These are phyloP conservation scores for Thereuonema tuberculata DNA, from an alignment of 1,140 invertebrate species.

Conservation along the genomic window DNA sequence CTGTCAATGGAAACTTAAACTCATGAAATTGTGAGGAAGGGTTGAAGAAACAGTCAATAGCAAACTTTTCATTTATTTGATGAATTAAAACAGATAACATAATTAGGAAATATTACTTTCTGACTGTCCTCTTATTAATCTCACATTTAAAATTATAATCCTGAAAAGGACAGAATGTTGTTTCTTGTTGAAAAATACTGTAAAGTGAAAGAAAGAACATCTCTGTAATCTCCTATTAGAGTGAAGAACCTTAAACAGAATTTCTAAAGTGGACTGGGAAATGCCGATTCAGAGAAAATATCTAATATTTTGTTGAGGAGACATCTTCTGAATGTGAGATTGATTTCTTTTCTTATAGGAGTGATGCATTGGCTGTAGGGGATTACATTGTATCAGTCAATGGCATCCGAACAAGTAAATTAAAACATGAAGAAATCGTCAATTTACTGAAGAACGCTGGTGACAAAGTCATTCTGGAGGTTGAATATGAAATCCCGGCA, in stretches of 20 bases:
- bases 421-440: constrained; percentile 63
- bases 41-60: no score
- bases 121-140: no score
- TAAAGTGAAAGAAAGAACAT: no score
- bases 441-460: constrained; percentile 57
- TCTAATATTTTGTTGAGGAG: constrained; percentile 5
- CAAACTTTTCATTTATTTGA: no score
- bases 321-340: background rate
- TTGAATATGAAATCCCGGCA: constrained; percentile 67
- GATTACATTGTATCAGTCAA: constrained; percentile 66
- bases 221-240: no score
- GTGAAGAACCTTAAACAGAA: background rate
- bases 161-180: no score
- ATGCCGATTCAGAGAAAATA: background rate
- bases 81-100: no score
- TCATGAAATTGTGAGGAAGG: no score
- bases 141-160: no score
- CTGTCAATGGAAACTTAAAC: no score
- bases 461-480: constrained; percentile 54
- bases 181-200: no score
- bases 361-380: constrained; percentile 49
- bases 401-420: constrained; percentile 54
- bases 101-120: no score
- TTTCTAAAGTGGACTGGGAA: background rate
- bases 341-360: constrained; percentile 25